Percentiles rank a stretch among this genome's conserved stretches.
These are phyloP conservation scores for Drosophila atroscutellata DNA, from an alignment of 2,888 invertebrate genomes.

Conservation along the genomic window DNA sequence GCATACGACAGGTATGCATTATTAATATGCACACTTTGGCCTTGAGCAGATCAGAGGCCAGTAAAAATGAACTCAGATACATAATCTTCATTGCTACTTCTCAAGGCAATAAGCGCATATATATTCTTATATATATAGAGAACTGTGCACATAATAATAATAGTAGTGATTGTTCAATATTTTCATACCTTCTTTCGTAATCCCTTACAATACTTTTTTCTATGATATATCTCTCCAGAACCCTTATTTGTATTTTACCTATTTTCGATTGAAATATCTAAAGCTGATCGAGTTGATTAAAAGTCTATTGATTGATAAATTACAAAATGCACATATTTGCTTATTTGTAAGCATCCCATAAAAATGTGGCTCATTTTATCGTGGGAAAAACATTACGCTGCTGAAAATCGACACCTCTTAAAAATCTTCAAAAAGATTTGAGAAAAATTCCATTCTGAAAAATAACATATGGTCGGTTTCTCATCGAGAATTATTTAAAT, in stretches of 20 bases:
- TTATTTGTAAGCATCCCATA: background rate
- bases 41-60: conserved; percentile 19
- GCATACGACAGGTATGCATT: conserved; percentile 49
- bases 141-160: background rate
- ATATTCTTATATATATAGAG: background rate
- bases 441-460: background rate
- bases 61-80: background rate
- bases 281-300: background rate
- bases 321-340: background rate
- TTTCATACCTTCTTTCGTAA: background rate
- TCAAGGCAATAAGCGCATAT: background rate
- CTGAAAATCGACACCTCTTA: background rate
- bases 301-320: background rate
- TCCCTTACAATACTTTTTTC: background rate
- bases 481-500: background rate
- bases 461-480: background rate
- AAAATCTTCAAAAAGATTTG: background rate
- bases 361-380: background rate
- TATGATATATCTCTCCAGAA: background rate
- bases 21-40: conserved; percentile 43
- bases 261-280: background rate
- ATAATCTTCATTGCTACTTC: background rate
- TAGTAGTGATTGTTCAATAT: background rate
- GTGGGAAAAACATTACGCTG: background rate
- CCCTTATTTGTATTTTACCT: background rate